Evolutionary conservation across 23 tunicate genomes (phyloP), one percentile per base, ranked within the genome.

Genomic region (Ascidia mentula): DNA sequence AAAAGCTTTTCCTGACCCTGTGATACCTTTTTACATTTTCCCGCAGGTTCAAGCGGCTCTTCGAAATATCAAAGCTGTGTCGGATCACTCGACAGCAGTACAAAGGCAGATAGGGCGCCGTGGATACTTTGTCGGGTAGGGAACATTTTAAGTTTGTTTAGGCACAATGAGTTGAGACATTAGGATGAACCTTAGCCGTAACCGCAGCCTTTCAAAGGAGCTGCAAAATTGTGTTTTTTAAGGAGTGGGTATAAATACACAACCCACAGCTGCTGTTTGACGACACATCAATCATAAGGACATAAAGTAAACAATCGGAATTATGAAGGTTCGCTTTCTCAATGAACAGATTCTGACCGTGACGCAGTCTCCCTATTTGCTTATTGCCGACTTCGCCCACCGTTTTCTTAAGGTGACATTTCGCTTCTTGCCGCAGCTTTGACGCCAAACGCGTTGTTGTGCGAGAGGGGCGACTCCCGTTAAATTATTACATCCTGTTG

Each of bases 71-170:
- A 91, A 91, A 82, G 90, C 97, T 0, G 72, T 91, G 0, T 77
- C 97, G 15, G 88, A 86, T 78, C 83, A 91, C 72, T 91, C 97
- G 35, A 74, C 81, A 6, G 31, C 82, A 0, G 90, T 91, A 17
- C 97, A 91, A 45, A 45, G 69, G 34, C 85, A 91, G 46, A 91
- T 91, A 22, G 90, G 87, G 38, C 69, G 77, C 36, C 76, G 38
- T 4, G 97, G 90, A 78, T 86, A 82, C 70, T 86, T 91, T 72
- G 90, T 75, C 69, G 90, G 90, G 97, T 91, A 38, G 18, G 82
- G 74, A 22, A 53, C 65, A 53, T 3, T 53, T 53, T 53, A 26
- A 20, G 65, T 53, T 53, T 53, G 65, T 53, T 20, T 9, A 53
- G 65, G 24, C 65, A 53, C 65, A 53, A 53, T 53, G 65, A 20